phyloP scores from a whole-genome alignment of 30 jellyfish, hydroid and myxozoan genomes.

The Mastigias papua region DNA sequence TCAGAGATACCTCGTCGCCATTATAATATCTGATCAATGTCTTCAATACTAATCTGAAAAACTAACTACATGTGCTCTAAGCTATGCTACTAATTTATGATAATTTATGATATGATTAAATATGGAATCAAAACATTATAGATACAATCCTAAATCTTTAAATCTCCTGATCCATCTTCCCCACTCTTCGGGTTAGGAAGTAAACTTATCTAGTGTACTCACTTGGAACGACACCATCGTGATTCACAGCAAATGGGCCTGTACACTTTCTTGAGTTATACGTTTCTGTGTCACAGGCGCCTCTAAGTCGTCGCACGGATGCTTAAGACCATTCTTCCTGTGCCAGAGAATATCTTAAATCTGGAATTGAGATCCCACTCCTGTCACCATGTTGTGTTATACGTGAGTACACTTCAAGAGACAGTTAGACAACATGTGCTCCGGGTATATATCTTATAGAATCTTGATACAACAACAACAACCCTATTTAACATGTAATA shows the following conservation, averaged over 20 bases:
- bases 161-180: constrained; percentile 33
- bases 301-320: background rate
- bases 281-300: background rate
- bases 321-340: background rate
- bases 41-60: no score
- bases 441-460: no score
- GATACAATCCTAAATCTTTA: constrained; percentile 14
- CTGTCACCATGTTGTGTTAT: background rate
- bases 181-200: constrained; percentile 34
- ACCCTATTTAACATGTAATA: no score
- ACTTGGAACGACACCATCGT: constrained; percentile 32
- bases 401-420: no score
- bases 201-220: constrained; percentile 17
- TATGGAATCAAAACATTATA: no score
- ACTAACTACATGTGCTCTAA: no score
- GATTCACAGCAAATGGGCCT: background rate
- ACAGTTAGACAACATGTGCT: no score
- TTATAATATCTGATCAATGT: no score
- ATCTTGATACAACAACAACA: no score
- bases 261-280: background rate
- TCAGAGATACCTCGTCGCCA: no score
- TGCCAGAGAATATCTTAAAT: background rate
- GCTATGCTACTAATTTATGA: no score
- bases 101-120: no score
- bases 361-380: background rate